Conservation (phyloP, 2,797 vertebrate species). For the Catostomus latipinnis region DNA sequence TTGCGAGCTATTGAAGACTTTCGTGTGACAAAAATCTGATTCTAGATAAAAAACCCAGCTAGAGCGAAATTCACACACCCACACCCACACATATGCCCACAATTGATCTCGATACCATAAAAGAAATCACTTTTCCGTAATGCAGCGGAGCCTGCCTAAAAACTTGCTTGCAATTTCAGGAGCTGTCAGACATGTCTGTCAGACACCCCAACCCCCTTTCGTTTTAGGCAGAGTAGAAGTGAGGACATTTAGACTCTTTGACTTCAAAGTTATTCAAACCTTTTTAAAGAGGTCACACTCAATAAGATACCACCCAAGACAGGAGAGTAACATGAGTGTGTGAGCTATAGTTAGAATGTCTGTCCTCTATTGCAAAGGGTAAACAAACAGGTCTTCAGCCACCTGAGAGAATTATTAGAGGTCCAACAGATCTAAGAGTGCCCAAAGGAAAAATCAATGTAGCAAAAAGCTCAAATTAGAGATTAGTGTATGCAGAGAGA, state of each 20-base stretch:
- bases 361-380: constrained; percentile 40
- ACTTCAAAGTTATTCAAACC: constrained; percentile 30
- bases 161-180: constrained; percentile 55
- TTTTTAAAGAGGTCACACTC: constrained; percentile 40
- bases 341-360: constrained; percentile 43
- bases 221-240: neutral
- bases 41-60: constrained; percentile 3
- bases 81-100: neutral
- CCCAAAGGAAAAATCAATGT: constrained; percentile 51
- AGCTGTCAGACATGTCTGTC: constrained; percentile 52
- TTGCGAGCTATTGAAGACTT: constrained; percentile 4
- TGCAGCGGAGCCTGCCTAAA: constrained; percentile 25
- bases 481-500: constrained; percentile 31
- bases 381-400: constrained; percentile 15
- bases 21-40: constrained; percentile 3
- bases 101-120: constrained; percentile 43
- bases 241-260: constrained; percentile 29
- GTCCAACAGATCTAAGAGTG: constrained; percentile 33
- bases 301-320: constrained; percentile 24
- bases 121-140: constrained; percentile 19
- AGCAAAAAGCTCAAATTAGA: constrained; percentile 52
- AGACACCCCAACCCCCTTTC: neutral
- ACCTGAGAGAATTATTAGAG: constrained; percentile 46
- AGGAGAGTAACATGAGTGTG: constrained; percentile 41
- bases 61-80: neutral